A percentile compares a stretch with the other conserved stretches of the same genome.
These are phyloP conservation scores for Scomber scombrus DNA, from an alignment of 2,113 vertebrate species.

Conservation along the genomic window DNA sequence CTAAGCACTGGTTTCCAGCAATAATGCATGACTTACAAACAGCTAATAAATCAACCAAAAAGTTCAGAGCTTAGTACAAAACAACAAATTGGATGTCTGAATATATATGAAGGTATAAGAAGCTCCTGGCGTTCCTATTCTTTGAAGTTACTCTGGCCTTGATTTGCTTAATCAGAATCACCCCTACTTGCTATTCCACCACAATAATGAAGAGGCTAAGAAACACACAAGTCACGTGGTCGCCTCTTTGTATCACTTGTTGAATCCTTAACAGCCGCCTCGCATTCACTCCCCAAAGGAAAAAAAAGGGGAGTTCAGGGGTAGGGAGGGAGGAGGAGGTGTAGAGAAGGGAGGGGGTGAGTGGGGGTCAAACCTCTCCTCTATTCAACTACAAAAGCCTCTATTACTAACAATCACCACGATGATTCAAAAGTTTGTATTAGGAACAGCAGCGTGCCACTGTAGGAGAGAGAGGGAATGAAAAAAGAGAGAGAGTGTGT, in stretches of 20 bases:
- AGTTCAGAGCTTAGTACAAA: not conserved
- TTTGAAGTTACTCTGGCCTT: conserved; percentile 72
- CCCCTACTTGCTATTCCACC: conserved; percentile 79
- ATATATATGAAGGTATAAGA: conserved; percentile 10
- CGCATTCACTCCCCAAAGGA: conserved; percentile 73
- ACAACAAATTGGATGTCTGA: not conserved
- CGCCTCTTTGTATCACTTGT: conserved; percentile 84
- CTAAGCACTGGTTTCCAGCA: conserved; percentile 28
- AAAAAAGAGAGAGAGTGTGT: conserved; percentile 45
- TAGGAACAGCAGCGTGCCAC: conserved; percentile 65
- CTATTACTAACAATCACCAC: conserved; percentile 78
- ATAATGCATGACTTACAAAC: conserved; percentile 27
- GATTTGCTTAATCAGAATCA: conserved; percentile 77
- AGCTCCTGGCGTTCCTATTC: conserved; percentile 25
- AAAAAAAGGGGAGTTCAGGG: conserved; percentile 56
- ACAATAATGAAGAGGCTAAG: conserved; percentile 80
- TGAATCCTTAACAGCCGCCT: conserved; percentile 82
- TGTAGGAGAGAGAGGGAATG: conserved; percentile 54
- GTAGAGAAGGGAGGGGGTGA: conserved; percentile 41
- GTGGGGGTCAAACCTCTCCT: conserved; percentile 74
- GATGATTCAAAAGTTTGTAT: conserved; percentile 74
- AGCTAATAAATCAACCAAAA: conserved; percentile 41
- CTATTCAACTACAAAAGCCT: conserved; percentile 79
- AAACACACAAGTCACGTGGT: conserved; percentile 82
- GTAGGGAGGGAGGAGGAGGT: conserved; percentile 36